Percentiles rank a stretch among this genome's conserved stretches.
These are phyloP conservation scores for Drosophila nasuta DNA, from an alignment of 1,140 invertebrate species.

Conservation along the genomic window DNA sequence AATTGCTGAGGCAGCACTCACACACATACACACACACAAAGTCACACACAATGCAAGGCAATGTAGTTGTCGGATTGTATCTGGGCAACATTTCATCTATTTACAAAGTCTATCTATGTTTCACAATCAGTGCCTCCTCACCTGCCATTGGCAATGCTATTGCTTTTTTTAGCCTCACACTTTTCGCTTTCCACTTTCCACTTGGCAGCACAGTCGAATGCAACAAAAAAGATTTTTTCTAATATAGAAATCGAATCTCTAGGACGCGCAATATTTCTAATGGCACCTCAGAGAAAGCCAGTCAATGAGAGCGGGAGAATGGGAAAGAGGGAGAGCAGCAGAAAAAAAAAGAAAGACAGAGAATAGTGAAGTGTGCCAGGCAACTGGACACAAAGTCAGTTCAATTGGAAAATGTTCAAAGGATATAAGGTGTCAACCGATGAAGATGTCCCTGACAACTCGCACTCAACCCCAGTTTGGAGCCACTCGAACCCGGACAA, in stretches of 20 bases:
- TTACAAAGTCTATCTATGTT: constrained; percentile 77
- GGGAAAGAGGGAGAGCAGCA: no score
- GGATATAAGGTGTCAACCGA: constrained; percentile 77
- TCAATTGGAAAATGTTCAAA: constrained; percentile 81
- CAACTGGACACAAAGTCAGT: constrained; percentile 26
- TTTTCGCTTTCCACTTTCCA: constrained; percentile 46
- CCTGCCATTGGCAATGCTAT: constrained; percentile 49
- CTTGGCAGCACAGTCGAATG: constrained; percentile 50
- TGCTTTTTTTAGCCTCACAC: constrained; percentile 2
- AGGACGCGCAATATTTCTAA: constrained; percentile 78
- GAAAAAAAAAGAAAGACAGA: not conserved
- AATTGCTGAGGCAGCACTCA: constrained; percentile 51
- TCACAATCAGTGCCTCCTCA: constrained; percentile 61
- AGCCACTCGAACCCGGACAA: not conserved
- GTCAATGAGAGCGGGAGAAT: not conserved
- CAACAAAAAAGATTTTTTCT: constrained; percentile 67
- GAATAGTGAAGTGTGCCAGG: not conserved
- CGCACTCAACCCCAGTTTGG: not conserved
- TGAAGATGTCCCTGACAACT: constrained; percentile 46
- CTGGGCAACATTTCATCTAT: constrained; percentile 72
- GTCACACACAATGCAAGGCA: constrained; percentile 1
- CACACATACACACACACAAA: constrained; percentile 13
- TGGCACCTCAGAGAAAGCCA: constrained; percentile 38
- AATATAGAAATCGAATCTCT: constrained; percentile 74
- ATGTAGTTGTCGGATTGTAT: constrained; percentile 21